These are phyloP conservation scores for Phorcus lineatus DNA, from an alignment of 2,888 invertebrate genomes.

Conservation along the genomic window DNA sequence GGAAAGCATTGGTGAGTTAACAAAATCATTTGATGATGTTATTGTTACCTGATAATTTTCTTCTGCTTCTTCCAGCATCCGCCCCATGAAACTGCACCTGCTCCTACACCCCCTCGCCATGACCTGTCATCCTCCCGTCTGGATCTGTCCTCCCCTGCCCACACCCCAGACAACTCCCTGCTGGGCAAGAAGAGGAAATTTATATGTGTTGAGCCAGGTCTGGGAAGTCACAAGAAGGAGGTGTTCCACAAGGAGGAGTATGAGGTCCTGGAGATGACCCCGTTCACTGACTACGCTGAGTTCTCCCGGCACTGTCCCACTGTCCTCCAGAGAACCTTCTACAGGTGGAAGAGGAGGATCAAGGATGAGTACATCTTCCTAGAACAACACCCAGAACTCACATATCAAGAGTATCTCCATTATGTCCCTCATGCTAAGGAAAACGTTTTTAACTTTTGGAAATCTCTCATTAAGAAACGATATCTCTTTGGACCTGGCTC, in stretches of 20 bases:
- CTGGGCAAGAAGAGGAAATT: slow-evolving; percentile 19
- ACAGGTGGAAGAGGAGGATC: slow-evolving; percentile 47
- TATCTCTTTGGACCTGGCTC: slow-evolving; percentile 39
- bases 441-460: slow-evolving; percentile 43
- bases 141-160: background rate
- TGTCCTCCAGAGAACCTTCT: slow-evolving; percentile 49
- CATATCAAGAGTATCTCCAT: slow-evolving; percentile 40
- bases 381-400: slow-evolving; percentile 44
- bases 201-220: background rate
- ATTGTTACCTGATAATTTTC: too few relatives aligned
- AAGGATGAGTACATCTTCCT: slow-evolving; percentile 50
- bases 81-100: too few relatives aligned
- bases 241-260: slow-evolving; percentile 49
- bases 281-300: slow-evolving; percentile 46
- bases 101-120: background rate
- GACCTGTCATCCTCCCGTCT: background rate
- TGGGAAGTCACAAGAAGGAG: slow-evolving; percentile 38
- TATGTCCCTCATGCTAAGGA: slow-evolving; percentile 44
- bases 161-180: background rate
- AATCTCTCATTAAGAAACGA: slow-evolving; percentile 38
- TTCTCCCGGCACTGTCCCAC: slow-evolving; percentile 42
- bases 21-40: too few relatives aligned
- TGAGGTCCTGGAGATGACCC: slow-evolving; percentile 45
- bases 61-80: too few relatives aligned
- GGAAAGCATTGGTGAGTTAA: too few relatives aligned